A percentile compares a stretch with the other conserved stretches of the same genome.
These are phyloP conservation scores for Propsilocerus akamusi DNA, from an alignment of 1,140 invertebrate genomes.

Conservation along the genomic window DNA sequence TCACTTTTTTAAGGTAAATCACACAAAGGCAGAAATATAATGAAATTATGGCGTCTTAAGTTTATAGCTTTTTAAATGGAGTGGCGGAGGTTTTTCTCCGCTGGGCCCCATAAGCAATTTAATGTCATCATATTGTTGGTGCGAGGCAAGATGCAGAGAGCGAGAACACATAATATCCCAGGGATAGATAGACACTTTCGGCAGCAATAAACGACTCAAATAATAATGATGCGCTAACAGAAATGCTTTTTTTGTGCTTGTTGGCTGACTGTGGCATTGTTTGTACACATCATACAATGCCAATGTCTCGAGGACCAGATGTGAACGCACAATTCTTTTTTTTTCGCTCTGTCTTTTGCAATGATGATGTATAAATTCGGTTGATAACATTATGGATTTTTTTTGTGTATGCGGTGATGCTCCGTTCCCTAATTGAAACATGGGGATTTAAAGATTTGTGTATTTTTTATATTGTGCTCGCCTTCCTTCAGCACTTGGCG, in stretches of 20 bases:
- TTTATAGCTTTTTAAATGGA: no score
- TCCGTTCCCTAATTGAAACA: slow-evolving; percentile 4
- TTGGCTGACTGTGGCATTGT: no score
- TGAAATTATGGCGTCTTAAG: no score
- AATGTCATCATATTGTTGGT: neutral
- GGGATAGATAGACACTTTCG: no score
- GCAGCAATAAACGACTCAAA: neutral
- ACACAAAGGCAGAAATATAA: no score
- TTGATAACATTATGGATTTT: slow-evolving; percentile 4
- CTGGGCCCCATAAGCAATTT: neutral
- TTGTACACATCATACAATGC: no score
- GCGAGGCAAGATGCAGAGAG: neutral
- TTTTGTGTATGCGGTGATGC: no score
- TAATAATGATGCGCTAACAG: slow-evolving; percentile 3
- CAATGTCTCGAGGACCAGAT: neutral
- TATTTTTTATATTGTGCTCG: neutral
- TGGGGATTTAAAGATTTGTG: slow-evolving; percentile 1
- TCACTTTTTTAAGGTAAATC: no score
- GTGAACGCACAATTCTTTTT: neutral
- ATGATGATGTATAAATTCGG: slow-evolving; percentile 4
- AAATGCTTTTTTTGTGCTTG: no score
- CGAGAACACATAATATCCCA: no score
- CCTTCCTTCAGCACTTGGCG: neutral
- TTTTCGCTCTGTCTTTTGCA: neutral
- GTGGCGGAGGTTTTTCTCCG: no score